Percentiles rank a stretch among this genome's conserved stretches.
phyloP scores from a whole-genome alignment of 2,113 vertebrate genomes.

The Pelecanoides urinatrix region DNA sequence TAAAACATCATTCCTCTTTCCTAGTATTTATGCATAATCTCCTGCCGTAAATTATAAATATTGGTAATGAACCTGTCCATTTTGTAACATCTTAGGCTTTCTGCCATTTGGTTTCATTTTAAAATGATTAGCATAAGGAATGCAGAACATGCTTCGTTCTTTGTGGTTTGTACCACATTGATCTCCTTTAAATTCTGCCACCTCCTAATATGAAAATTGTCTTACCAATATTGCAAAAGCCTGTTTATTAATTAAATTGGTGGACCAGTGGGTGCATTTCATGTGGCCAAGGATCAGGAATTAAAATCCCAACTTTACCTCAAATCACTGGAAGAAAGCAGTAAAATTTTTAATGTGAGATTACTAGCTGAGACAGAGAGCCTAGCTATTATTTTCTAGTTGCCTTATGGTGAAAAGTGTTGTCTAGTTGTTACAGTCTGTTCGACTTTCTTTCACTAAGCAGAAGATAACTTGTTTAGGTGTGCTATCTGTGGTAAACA shows the following conservation, averaged over 20 bases:
- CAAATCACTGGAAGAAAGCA: not conserved
- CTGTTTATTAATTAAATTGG: not conserved
- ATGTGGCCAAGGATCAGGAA: not conserved
- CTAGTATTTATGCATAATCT: not conserved
- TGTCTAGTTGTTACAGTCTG: not conserved
- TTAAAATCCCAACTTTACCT: not conserved
- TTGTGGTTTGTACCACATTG: not conserved
- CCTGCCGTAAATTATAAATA: not conserved
- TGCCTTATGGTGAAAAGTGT: not conserved
- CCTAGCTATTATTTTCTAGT: not conserved
- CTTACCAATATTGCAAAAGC: not conserved
- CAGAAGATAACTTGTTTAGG: not conserved
- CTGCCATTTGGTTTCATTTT: not conserved
- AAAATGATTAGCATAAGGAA: not conserved
- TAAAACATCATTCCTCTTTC: not conserved
- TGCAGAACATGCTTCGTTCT: not conserved
- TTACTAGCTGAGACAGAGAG: not conserved
- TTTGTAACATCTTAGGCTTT: not conserved
- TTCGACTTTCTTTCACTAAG: not conserved
- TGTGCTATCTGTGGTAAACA: not conserved
- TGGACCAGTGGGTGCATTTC: not conserved
- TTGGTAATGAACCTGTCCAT: not conserved
- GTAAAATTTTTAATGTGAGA: not conserved
- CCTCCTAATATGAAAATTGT: not conserved
- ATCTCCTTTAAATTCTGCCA: not conserved